Evolutionary conservation across 2,888 invertebrate genomes (phyloP).

Genomic region (Tortrix viridana): DNA sequence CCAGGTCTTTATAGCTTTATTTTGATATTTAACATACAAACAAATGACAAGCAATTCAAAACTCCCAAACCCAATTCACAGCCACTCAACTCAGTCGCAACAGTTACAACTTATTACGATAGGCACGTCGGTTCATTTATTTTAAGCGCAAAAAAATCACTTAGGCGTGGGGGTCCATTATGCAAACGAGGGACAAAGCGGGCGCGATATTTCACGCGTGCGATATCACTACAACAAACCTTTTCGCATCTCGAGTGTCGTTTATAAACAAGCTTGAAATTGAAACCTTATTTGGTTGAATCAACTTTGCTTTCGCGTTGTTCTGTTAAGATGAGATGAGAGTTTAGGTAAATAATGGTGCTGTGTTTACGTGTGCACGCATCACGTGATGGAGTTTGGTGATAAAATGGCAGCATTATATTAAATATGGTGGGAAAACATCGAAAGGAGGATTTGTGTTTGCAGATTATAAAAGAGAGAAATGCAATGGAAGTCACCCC

Average conservation of each 20-base stretch:
- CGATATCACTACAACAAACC: constrained; percentile 14
- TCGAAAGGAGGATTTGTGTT: constrained; percentile 30
- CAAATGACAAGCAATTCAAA: background rate
- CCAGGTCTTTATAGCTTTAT: no score
- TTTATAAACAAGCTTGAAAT: no score
- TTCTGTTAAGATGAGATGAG: no score
- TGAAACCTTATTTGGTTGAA: no score
- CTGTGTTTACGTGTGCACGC: constrained; percentile 21
- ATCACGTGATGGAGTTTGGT: constrained; percentile 24
- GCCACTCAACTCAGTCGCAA: background rate
- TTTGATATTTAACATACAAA: no score
- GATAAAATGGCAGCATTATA: constrained; percentile 34
- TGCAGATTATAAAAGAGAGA: constrained; percentile 12
- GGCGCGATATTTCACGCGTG: constrained; percentile 29
- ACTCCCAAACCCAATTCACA: background rate
- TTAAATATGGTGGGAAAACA: constrained; percentile 32
- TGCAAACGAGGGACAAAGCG: constrained; percentile 43
- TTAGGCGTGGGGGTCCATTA: constrained; percentile 43
- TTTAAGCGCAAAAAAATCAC: constrained; percentile 42
- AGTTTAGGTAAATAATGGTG: no score
- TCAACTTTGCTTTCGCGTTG: no score
- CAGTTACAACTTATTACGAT: constrained; percentile 10
- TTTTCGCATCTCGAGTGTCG: no score
- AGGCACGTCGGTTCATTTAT: constrained; percentile 23
- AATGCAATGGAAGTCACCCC: background rate